These are phyloP conservation scores for Catocala sponsa DNA, from an alignment of 2,888 invertebrate species.

Conservation along the genomic window DNA sequence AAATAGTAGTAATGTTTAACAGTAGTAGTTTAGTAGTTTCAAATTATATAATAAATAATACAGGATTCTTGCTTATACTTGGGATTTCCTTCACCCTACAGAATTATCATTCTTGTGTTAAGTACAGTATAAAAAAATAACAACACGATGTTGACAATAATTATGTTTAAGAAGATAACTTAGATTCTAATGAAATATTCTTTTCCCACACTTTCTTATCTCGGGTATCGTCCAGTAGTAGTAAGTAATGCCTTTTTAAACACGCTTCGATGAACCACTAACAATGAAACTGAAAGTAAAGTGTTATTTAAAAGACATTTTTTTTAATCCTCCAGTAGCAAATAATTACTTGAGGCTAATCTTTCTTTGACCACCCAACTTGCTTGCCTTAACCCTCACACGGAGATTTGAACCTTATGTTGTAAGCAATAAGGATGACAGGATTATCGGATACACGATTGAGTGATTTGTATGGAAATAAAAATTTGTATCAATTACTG, in stretches of 20 bases:
- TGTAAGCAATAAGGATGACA: slow-evolving; percentile 6
- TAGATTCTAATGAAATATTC: no score
- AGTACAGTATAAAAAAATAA: no score
- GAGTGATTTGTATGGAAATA: slow-evolving; percentile 46
- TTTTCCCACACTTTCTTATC: not conserved
- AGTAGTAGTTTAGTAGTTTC: no score
- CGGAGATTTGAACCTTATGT: slow-evolving; percentile 21
- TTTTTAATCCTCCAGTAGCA: slow-evolving; percentile 43
- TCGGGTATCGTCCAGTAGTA: no score
- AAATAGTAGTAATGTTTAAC: no score
- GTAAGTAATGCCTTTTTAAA: slow-evolving; percentile 8
- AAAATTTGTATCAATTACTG: slow-evolving; percentile 67
- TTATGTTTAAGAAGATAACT: no score
- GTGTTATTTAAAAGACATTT: slow-evolving; percentile 20
- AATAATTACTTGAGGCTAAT: slow-evolving; percentile 47
- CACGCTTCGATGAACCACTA: slow-evolving; percentile 8
- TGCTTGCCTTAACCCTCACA: slow-evolving; percentile 25
- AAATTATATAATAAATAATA: no score
- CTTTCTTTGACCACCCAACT: slow-evolving; percentile 48
- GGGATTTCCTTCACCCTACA: no score
- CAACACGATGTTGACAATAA: no score
- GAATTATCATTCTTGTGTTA: no score
- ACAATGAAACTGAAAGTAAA: slow-evolving; percentile 21
- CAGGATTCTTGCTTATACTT: no score
- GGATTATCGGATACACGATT: slow-evolving; percentile 36